Conservation (phyloP, 2,888 invertebrate genomes). For the Xylota segnis region DNA sequence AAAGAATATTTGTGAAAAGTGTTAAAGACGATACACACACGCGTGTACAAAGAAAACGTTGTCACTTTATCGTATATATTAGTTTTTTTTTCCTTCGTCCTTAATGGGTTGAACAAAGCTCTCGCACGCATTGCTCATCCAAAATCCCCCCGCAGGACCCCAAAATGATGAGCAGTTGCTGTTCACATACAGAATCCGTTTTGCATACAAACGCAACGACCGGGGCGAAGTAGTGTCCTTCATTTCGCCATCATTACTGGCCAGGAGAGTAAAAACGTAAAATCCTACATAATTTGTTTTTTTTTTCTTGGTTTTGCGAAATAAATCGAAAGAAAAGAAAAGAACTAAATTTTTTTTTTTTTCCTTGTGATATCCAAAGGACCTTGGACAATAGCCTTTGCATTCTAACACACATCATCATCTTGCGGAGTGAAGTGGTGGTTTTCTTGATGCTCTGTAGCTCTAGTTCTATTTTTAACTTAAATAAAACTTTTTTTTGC, state of each 20-base stretch:
- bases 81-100: background rate
- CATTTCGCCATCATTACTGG: constrained; percentile 21
- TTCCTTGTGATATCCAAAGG: constrained; percentile 36
- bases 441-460: constrained; percentile 15
- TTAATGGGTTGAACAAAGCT: constrained; percentile 67
- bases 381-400: constrained; percentile 60
- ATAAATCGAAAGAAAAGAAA: background rate
- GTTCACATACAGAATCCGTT: constrained; percentile 46
- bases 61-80: background rate
- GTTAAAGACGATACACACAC: background rate
- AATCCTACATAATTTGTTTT: background rate
- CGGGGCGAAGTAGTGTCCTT: constrained; percentile 32
- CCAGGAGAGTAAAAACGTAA: background rate
- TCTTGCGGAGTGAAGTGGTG: constrained; percentile 26
- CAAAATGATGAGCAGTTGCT: constrained; percentile 59
- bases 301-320: background rate
- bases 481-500: constrained; percentile 34
- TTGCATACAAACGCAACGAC: constrained; percentile 55
- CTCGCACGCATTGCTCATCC: constrained; percentile 50
- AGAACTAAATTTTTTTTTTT: too few relatives aligned
- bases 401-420: constrained; percentile 5
- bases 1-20: constrained; percentile 12
- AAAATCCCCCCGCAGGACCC: constrained; percentile 25
- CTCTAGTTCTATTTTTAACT: constrained; percentile 54
- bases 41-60: constrained; percentile 22